Evolutionary conservation across 2,888 invertebrate genomes (phyloP), one percentile per base, ranked within the genome.

Genomic region (Seladonia tumulorum): DNA sequence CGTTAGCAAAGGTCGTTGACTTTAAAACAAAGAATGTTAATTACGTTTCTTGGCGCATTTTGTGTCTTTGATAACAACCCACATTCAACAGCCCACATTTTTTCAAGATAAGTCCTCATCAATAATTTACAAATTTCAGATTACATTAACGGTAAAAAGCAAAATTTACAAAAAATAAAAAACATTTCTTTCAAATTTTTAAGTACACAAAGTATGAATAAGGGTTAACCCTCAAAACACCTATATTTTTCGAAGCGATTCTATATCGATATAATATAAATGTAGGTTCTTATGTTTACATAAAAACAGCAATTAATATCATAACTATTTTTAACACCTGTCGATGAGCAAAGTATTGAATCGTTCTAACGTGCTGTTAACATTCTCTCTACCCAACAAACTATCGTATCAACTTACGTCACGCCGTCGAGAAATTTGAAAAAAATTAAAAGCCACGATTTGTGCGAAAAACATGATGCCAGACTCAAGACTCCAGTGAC

Each of bases 381-480:
- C n/a, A 57, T 57, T 57, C n/a, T 12, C n/a, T n/a, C n/a, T 25
- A 5, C n/a, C 12, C 22, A 57, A n/a, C 57, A 22, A 70, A 70
- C 5, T 12, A 70, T 60, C 22, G 42, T 78, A 29, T 60, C 57
- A 81, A 94, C 94, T 94, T 88, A 95, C 95, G 94, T 90, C 39
- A 94, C 90, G 49, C 95, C 95, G 75, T 93, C 93, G 70, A 95
- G 76, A 83, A 95, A 93, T 90, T 95, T 94, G 89, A 94, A 94
- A 49, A 93, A 81, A 72, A 95, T 93, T 77, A 95, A 90, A 76
- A 94, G 92, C 93, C 94, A 94, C 45, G 94, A 94, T 25, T 91
- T 90, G 49, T 93, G 93, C 18, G 94, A 92, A 78, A 95, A 93
- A 80, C 93, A 92, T 49, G 93, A 93, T 22, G 93, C 92, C 71